Conservation (phyloP, 2,888 invertebrate genomes). For the Sphaerolaimus hirsutus region DNA sequence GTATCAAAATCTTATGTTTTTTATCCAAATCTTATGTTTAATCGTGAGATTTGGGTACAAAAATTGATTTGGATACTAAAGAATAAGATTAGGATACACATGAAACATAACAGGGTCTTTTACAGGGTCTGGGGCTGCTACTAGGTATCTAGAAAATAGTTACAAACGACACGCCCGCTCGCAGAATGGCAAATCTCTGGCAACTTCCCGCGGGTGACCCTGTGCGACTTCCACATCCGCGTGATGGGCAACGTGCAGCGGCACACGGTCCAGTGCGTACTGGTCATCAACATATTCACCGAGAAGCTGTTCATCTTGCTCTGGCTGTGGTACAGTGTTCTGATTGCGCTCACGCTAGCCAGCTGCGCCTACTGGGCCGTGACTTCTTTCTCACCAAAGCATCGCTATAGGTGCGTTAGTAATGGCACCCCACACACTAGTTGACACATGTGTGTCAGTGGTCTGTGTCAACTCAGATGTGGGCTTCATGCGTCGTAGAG, state of each 20-base stretch:
- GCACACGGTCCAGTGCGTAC: slow-evolving; percentile 24
- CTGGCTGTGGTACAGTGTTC: slow-evolving; percentile 21
- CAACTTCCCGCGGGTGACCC: slow-evolving; percentile 23
- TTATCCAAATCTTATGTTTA: no score
- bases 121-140: not conserved
- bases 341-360: slow-evolving; percentile 12
- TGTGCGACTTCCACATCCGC: slow-evolving; percentile 20
- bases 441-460: no score
- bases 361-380: slow-evolving; percentile 17
- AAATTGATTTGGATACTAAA: no score
- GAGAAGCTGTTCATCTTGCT: slow-evolving; percentile 24
- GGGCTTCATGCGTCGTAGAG: no score
- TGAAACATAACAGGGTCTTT: not conserved
- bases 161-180: no score
- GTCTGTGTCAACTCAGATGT: no score
- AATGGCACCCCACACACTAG: no score
- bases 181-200: slow-evolving; percentile 19
- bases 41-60: no score
- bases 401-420: not conserved
- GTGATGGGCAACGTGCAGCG: slow-evolving; percentile 20
- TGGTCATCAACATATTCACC: slow-evolving; percentile 24
- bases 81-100: no score
- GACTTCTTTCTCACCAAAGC: slow-evolving; percentile 9
- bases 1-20: no score
- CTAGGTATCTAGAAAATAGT: not conserved